Percentiles rank a stretch among this genome's conserved stretches.
These are phyloP conservation scores for Lasioglossum marginatum DNA, from an alignment of 2,888 invertebrate species.

Conservation along the genomic window DNA sequence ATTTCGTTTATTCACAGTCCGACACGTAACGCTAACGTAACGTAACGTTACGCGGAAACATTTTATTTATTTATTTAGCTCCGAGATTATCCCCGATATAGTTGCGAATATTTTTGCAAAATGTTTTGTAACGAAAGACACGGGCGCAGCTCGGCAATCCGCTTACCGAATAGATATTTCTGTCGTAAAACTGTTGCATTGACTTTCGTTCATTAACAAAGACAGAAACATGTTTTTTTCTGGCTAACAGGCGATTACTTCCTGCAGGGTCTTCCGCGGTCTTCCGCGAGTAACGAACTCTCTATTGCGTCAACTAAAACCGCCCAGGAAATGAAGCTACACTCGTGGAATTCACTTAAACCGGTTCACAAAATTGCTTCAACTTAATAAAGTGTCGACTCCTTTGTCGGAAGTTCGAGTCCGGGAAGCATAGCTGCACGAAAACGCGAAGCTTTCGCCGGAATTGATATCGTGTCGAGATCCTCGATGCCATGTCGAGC, in stretches of 20 bases:
- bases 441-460: neutral
- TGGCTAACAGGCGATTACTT: neutral
- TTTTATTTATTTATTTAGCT: conserved; percentile 2
- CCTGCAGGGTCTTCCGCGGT: neutral
- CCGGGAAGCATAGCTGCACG: neutral
- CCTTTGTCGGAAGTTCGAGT: neutral
- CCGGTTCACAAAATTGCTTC: neutral
- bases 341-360: neutral
- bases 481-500: conserved; percentile 1
- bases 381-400: conserved; percentile 2
- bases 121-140: conserved; percentile 1
- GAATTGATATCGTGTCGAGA: conserved; percentile 5
- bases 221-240: neutral
- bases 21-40: neutral
- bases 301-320: neutral
- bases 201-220: neutral
- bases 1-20: neutral
- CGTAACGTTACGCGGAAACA: neutral
- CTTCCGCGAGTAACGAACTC: conserved; percentile 1
- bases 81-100: neutral
- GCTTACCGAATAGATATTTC: neutral
- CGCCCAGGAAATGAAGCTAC: neutral
- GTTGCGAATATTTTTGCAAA: neutral
- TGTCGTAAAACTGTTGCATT: too few species aligned
- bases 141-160: neutral